Evolutionary conservation across 2,888 invertebrate genomes (phyloP).

Genomic region (Hymenopus coronatus): DNA sequence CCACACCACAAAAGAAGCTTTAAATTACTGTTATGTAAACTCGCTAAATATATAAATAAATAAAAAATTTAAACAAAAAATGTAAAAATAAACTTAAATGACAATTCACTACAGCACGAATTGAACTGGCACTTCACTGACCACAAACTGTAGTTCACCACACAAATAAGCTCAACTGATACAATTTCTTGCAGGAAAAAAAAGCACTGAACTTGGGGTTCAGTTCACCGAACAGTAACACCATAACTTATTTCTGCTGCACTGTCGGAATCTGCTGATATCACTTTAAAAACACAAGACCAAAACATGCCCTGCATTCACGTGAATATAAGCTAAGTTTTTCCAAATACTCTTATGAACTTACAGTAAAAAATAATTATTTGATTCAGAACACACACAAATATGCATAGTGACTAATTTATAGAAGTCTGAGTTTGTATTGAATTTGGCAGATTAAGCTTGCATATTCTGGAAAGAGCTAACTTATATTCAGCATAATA

Average conservation of each 20-base stretch:
- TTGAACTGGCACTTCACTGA: slow-evolving; percentile 7
- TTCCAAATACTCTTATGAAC: neutral
- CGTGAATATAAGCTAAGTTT: neutral
- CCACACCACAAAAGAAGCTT: neutral
- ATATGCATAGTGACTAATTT: neutral
- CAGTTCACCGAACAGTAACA: neutral
- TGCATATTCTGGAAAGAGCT: neutral
- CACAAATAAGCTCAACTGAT: neutral
- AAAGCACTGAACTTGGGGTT: slow-evolving; percentile 11
- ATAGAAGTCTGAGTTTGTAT: neutral
- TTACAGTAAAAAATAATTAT: neutral
- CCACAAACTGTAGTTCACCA: slow-evolving; percentile 10
- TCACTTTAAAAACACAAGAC: neutral
- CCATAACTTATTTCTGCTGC: neutral
- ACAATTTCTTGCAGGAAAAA: neutral
- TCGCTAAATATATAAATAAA: neutral
- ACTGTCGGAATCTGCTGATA: neutral
- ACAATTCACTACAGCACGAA: slow-evolving; percentile 10
- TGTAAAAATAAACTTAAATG: neutral
- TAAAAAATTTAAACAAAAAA: neutral
- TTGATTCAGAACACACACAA: neutral
- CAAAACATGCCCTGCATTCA: neutral
- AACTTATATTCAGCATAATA: slow-evolving; percentile 2
- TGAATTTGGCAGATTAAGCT: neutral
- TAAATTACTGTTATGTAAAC: neutral